Evolutionary conservation across 30 jellyfish, hydroid and myxozoan genomes (phyloP).

Genomic region (Pseudorhiza aurosa): DNA sequence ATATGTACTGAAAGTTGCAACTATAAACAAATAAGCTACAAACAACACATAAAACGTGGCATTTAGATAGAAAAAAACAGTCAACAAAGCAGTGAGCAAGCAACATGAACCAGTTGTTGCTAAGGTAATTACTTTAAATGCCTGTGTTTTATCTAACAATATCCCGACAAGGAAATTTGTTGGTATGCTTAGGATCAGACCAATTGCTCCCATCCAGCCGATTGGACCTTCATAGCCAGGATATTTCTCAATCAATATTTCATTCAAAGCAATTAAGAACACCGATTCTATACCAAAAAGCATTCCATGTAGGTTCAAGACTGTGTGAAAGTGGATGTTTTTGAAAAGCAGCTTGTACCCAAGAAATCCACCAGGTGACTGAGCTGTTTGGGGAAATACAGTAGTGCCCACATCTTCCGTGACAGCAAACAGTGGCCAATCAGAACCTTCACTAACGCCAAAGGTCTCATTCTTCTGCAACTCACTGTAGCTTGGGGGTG

Average conservation of each 20-base stretch:
- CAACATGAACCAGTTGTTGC: slow-evolving; percentile 42
- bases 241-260: slow-evolving; percentile 60
- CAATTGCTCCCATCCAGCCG: slow-evolving; percentile 74
- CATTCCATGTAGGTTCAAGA: slow-evolving; percentile 56
- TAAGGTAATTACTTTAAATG: slow-evolving; percentile 60
- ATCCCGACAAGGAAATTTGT: slow-evolving; percentile 72
- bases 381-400: background rate
- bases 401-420: background rate
- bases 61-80: slow-evolving; percentile 24
- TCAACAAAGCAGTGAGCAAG: slow-evolving; percentile 35
- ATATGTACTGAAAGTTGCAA: slow-evolving; percentile 56
- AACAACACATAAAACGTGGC: slow-evolving; percentile 15
- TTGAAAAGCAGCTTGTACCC: slow-evolving; percentile 21
- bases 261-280: slow-evolving; percentile 67
- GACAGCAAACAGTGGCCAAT: background rate
- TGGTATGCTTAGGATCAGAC: slow-evolving; percentile 57
- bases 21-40: slow-evolving; percentile 1
- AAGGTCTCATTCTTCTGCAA: background rate
- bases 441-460: no score
- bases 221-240: slow-evolving; percentile 85
- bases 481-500: slow-evolving; percentile 75
- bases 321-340: slow-evolving; percentile 17
- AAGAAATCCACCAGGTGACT: background rate
- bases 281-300: slow-evolving; percentile 65
- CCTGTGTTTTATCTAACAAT: slow-evolving; percentile 65